Percentiles rank a stretch among this genome's conserved stretches.
phyloP scores from a whole-genome alignment of 2,888 invertebrate species.

The Papilio gigon region DNA sequence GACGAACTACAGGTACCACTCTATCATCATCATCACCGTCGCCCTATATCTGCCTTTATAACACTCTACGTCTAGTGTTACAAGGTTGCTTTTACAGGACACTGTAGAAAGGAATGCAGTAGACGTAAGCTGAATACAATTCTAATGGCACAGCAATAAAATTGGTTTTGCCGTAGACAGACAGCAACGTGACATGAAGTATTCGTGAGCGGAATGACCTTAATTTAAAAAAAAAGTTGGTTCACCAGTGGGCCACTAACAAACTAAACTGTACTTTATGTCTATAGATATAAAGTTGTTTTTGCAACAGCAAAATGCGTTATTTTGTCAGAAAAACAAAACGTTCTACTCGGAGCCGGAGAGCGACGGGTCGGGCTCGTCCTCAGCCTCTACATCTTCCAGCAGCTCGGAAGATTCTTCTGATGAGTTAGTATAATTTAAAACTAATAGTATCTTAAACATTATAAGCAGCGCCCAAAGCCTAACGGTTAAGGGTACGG shows the following conservation, averaged over 20 bases:
- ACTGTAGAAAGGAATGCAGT: not conserved
- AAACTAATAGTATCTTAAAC: too few species aligned
- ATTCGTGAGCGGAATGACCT: too few species aligned
- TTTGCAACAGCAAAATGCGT: not conserved
- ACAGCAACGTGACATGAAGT: not conserved
- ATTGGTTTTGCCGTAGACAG: not conserved
- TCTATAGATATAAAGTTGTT: not conserved
- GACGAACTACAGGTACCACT: not conserved
- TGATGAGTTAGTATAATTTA: conserved; percentile 69
- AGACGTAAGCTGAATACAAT: not conserved
- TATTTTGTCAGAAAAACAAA: conserved; percentile 77
- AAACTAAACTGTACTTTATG: too few species aligned
- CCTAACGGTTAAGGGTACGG: too few species aligned
- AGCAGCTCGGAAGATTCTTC: conserved; percentile 72
- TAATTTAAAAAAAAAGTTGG: too few species aligned
- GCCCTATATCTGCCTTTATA: too few species aligned
- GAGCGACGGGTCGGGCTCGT: conserved; percentile 69
- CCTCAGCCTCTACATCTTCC: conserved; percentile 54
- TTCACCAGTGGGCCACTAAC: too few species aligned
- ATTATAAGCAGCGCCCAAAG: too few species aligned
- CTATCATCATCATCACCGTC: too few species aligned
- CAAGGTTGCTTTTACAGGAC: not conserved
- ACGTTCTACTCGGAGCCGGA: conserved; percentile 85
- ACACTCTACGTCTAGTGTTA: too few species aligned
- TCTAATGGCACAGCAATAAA: not conserved